phyloP scores from a whole-genome alignment of 2,888 invertebrate species.

The Pyrochroa serraticornis region DNA sequence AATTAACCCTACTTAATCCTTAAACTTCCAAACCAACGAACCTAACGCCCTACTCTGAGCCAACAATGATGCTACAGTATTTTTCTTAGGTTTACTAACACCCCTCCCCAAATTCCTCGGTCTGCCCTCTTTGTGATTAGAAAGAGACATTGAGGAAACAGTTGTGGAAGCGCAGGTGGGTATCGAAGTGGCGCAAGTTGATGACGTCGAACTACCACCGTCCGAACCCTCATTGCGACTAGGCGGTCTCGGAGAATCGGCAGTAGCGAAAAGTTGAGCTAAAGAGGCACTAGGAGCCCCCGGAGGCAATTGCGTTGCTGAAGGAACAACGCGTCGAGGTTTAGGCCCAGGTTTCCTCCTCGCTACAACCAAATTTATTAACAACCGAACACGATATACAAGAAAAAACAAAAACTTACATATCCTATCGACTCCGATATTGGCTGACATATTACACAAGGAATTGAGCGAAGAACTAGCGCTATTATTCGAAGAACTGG shows the following conservation, averaged over 20 bases:
- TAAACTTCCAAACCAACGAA: constrained; percentile 29
- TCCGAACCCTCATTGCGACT: constrained; percentile 57
- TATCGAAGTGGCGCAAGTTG: constrained; percentile 41
- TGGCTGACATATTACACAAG: constrained; percentile 64
- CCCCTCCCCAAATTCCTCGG: constrained; percentile 86
- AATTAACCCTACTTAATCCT: neutral
- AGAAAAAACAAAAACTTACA: constrained; percentile 55
- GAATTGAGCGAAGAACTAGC: constrained; percentile 64
- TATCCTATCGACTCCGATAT: constrained; percentile 60
- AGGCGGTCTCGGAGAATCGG: constrained; percentile 65
- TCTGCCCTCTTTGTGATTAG: constrained; percentile 71
- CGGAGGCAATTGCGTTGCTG: constrained; percentile 58
- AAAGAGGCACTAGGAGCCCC: constrained; percentile 62
- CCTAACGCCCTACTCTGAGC: constrained; percentile 85
- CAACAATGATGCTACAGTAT: constrained; percentile 85
- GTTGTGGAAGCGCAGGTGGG: constrained; percentile 38
- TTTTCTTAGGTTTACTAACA: constrained; percentile 90
- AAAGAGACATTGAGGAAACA: constrained; percentile 32
- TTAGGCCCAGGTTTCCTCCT: constrained; percentile 78
- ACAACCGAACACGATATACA: constrained; percentile 1
- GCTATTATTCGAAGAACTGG: constrained; percentile 55
- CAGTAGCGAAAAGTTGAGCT: constrained; percentile 64
- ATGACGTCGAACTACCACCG: constrained; percentile 49
- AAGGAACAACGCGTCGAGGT: constrained; percentile 65
- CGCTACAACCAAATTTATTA: constrained; percentile 58